Evolutionary conservation across 1,140 invertebrate species (phyloP).

Genomic region (Dendrolimus kikuchii): DNA sequence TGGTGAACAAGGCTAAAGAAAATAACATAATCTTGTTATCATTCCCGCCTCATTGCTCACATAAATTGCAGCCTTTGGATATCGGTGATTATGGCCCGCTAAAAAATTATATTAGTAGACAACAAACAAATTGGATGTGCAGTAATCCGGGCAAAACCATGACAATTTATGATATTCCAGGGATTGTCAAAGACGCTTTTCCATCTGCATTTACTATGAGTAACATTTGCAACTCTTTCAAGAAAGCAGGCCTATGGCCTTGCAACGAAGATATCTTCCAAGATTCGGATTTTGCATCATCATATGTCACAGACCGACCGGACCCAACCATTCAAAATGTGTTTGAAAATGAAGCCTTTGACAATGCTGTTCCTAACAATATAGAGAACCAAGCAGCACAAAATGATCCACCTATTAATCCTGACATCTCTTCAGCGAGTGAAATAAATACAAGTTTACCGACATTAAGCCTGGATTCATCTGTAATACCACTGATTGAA

Average conservation of each 20-base stretch:
- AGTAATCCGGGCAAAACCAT: constrained; percentile 25
- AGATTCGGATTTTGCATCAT: constrained; percentile 7
- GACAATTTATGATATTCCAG: constrained; percentile 18
- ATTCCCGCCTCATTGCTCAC: constrained; percentile 25
- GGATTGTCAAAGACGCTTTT: constrained; percentile 17
- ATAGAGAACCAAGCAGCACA: no score
- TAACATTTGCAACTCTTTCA: constrained; percentile 8
- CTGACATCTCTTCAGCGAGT: no score
- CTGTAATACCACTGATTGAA: no score
- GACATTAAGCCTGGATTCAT: no score
- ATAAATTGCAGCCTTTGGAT: constrained; percentile 21
- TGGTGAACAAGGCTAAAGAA: constrained; percentile 26
- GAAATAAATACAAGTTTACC: no score
- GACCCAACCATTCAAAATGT: no score
- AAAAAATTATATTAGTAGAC: constrained; percentile 14
- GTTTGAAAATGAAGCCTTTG: no score
- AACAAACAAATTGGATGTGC: constrained; percentile 16
- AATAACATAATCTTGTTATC: constrained; percentile 42
- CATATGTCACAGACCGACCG: constrained; percentile 13
- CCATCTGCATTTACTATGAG: constrained; percentile 8
- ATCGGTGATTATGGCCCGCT: constrained; percentile 17
- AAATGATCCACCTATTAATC: no score
- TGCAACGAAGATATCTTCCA: constrained; percentile 7
- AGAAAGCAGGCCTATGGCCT: constrained; percentile 6
- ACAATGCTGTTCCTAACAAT: no score